Evolutionary conservation across 2,797 vertebrate species (phyloP), one percentile per base, ranked within the genome.

Genomic region (Diplodus puntazzo): DNA sequence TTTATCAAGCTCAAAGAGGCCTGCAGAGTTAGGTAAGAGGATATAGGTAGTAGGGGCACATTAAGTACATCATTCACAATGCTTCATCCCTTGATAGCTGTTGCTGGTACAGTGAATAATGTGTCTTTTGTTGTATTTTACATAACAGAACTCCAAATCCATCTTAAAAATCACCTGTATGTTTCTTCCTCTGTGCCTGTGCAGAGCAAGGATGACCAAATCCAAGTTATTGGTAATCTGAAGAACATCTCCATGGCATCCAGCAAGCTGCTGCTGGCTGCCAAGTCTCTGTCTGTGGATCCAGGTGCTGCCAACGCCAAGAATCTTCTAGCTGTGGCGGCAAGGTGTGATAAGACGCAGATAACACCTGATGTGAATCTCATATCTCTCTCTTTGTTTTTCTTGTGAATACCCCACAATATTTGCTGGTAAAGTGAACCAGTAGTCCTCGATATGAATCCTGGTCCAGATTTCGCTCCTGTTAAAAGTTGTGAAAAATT

Each of bases 211-310:
- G 98, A 99, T 18, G 98, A 99, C 94, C 98, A 99, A 95, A 97
- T 99, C 82, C 98, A 99, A 92, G 98, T 99, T 73, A 98, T 99
- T 84, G 97, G 98, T 72, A 99, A 99, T 93, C 96, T 99, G 86
- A 99, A 99, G 93, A 99, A 97, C 82, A 99, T 99, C 93, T 99
- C 98, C 1, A 99, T 99, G 98, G 98, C 98, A 2, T 99, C 98
- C 87, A 99, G 98, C 93, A 99, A 99, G 88, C 94, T 99, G 79
- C 92, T 99, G 67, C 91, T 99, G 78, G 98, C 98, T 42, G 98
- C 98, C 90, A 99, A 99, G 84, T 99, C 98, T 75, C 96, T 99
- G 45, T 99, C 98, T 46, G 98, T 99, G 79, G 98, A 99, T 89
- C 98, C 98, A 3, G 97, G 97, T 30, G 98, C 98, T 66, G 98